A percentile compares a stretch with the other conserved stretches of the same genome.
phyloP scores from a whole-genome alignment of 2,888 invertebrate genomes.

The Chirona hameri region DNA sequence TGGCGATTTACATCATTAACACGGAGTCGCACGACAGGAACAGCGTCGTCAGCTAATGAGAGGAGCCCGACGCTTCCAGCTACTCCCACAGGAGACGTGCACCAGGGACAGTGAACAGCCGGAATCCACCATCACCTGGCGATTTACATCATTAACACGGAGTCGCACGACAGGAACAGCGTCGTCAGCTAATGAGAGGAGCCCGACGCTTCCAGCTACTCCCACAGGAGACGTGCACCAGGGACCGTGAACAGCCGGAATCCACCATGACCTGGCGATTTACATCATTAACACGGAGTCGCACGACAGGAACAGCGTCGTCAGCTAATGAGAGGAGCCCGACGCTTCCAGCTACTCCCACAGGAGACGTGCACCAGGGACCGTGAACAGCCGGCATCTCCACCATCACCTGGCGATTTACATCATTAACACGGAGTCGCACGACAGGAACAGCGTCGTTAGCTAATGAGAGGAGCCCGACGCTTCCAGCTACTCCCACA shows the following conservation, averaged over 20 bases:
- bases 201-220: too few relatives aligned
- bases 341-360: not conserved
- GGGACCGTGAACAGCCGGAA: not conserved
- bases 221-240: not conserved
- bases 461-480: not conserved
- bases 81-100: not conserved
- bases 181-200: not conserved
- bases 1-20: not conserved
- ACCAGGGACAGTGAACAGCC: not conserved
- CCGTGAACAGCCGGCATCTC: not conserved
- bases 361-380: not conserved
- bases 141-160: not conserved
- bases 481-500: not conserved
- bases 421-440: not conserved
- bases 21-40: not conserved
- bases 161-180: too few relatives aligned
- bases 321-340: too few relatives aligned
- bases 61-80: too few relatives aligned
- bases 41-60: not conserved
- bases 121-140: not conserved
- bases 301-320: not conserved
- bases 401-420: not conserved
- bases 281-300: not conserved
- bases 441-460: not conserved
- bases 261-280: not conserved